Evolutionary conservation across 2,888 invertebrate genomes (phyloP), one percentile per base, ranked within the genome.

Genomic region (Acanthosepion pharaonis): DNA sequence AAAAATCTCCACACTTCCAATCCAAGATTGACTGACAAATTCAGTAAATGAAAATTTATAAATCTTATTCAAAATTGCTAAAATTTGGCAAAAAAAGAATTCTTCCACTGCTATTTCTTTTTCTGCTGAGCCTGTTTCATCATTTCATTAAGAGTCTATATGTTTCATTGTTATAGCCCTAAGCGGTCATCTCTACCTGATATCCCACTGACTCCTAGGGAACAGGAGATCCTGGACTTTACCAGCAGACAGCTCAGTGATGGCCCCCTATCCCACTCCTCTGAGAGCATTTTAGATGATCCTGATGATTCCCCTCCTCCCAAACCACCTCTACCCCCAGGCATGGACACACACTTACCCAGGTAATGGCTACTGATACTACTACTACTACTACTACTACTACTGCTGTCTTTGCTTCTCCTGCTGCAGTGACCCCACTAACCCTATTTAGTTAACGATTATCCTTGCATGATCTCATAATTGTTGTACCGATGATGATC

Each of bases 291-390:
- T 42, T 93, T 93, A 93, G 93, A 93, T 93, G 93, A 93, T 94
- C 94, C 93, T 59, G 95, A 96, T 91, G 96, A 96, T 64, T 96
- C 96, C 97, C 98, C 98, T 95, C 99, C 99, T 95, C 99, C 99
- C 25, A 99, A 99, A 97, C 99, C 99, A 94, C 99, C 99, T 94
- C 98, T 99, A 96, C 99, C 99, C 95, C 98, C 98, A 55, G 96
- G 96, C 94, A 95, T 95, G 94, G 95, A 95, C 94, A 95, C 95
- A 64, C 95, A 96, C 48, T 94, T 96, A 95, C 96, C 96, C 95
- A 96, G 95, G 96, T 96, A 95, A 95, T 42, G 93, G 93, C 93
- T 93, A 93, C n/a, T 93, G 51, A 48, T 92, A 33, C 51, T 93
- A 93, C 28, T 93, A 93, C 93, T 93, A 49, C 93, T 51, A 51